Evolutionary conservation across 2,888 invertebrate genomes (phyloP).

Genomic region (Orchesella flavescens): DNA sequence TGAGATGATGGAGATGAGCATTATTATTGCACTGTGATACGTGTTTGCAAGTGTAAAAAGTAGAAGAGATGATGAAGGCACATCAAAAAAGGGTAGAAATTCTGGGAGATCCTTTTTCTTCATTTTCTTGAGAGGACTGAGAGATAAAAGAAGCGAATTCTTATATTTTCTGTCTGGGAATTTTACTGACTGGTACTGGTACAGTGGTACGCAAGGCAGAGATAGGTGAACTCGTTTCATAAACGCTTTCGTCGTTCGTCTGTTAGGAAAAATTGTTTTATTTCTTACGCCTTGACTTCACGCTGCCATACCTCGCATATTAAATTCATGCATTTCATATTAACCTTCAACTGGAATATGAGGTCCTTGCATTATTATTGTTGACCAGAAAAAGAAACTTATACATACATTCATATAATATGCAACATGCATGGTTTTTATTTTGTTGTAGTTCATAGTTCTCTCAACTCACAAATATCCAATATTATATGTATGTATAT

Average conservation of each 20-base stretch:
- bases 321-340: too few species aligned
- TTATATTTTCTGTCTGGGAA: too few species aligned
- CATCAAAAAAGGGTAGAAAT: constrained; percentile 15
- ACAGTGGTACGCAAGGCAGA: neutral
- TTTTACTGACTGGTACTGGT: neutral
- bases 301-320: too few species aligned
- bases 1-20: too few species aligned
- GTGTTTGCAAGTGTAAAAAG: too few species aligned
- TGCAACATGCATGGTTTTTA: too few species aligned
- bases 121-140: constrained; percentile 2
- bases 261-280: too few species aligned
- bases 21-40: constrained; percentile 9
- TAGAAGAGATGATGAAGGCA: constrained; percentile 3
- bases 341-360: too few species aligned
- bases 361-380: too few species aligned
- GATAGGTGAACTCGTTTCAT: too few species aligned
- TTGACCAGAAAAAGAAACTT: neutral
- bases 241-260: too few species aligned
- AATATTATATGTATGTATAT: neutral
- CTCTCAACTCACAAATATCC: neutral
- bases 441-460: constrained; percentile 5
- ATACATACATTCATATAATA: neutral
- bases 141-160: neutral
- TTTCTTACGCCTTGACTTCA: too few species aligned
- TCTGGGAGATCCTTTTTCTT: constrained; percentile 43